phyloP scores from a whole-genome alignment of 2,797 vertebrate species.

The Rhincodon typus region DNA sequence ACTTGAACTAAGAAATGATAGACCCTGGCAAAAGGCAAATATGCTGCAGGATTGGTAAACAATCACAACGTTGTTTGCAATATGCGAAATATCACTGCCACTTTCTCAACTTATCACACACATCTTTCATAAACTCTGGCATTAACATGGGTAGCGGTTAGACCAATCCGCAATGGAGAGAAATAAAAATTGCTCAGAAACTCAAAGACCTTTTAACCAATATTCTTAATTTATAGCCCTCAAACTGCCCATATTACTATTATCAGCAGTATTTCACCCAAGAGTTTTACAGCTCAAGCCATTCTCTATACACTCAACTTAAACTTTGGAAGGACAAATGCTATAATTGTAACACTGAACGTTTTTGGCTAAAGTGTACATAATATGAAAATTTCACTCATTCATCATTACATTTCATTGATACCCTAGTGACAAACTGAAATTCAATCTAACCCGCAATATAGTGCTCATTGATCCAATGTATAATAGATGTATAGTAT shows the following conservation, averaged over 20 bases:
- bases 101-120: neutral
- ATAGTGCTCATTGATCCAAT: neutral
- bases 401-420: neutral
- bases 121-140: neutral
- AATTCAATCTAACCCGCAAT: neutral
- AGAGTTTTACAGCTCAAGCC: neutral
- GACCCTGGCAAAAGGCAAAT: neutral
- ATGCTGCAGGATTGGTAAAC: neutral
- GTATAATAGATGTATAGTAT: neutral
- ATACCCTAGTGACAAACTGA: neutral
- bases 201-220: neutral
- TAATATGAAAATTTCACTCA: constrained; percentile 6
- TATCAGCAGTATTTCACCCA: neutral
- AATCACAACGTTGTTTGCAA: neutral
- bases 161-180: neutral
- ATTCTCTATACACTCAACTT: neutral
- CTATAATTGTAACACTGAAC: neutral
- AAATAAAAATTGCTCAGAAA: neutral
- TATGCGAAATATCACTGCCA: neutral
- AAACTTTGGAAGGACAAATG: neutral
- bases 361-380: neutral
- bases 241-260: neutral
- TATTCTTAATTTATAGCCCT: neutral
- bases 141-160: neutral
- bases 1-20: neutral